Evolutionary conservation across 2,113 vertebrate species (phyloP), one percentile per base, ranked within the genome.

Genomic region (Phasianus colchicus): DNA sequence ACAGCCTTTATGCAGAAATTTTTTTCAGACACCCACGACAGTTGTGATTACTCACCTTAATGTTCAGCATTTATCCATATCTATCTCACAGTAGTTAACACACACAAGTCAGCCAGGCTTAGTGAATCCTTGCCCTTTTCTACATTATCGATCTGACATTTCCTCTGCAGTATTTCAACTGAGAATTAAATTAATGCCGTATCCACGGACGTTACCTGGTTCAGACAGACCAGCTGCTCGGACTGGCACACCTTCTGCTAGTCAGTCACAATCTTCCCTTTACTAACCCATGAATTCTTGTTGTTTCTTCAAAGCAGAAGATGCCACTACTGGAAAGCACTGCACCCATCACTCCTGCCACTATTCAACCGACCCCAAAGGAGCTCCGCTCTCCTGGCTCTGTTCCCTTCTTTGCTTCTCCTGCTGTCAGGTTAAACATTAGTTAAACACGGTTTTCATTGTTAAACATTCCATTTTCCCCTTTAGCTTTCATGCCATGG

Each of bases 131-230:
- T 96, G 94, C 88, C 96, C 91, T 95, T 96, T 92, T 73, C 93
- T 96, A 19, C 58, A 2, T 89, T 97, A 96, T 96, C 93, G 93
- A 95, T 95, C 93, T 91, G 92, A 96, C 89, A 89, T 95, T 97
- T 96, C 92, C 96, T 95, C 94, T 96, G 92, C 86, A 95, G 95
- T 96, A 94, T 94, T 95, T 96, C 95, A 94, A 21, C 74, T n/a
- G 86, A 92, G 94, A 96, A 97, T 96, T 93, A 89, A 93, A 96
- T 97, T 95, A 96, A 73, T 1, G 14, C 86, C 3, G 2, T 90
- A 93, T 85, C 95, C 92, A 76, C 20, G 88, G 94, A 85, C 93
- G 70, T 91, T 92, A 92, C 90, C 88, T 57, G 91, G 95, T 92
- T 96, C 92, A 94, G 96, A 47, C 84, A 79, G 86, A 66, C 47